These are phyloP conservation scores for Tragelaphus scriptus DNA, from an alignment of 2,113 vertebrate species.

Conservation along the genomic window DNA sequence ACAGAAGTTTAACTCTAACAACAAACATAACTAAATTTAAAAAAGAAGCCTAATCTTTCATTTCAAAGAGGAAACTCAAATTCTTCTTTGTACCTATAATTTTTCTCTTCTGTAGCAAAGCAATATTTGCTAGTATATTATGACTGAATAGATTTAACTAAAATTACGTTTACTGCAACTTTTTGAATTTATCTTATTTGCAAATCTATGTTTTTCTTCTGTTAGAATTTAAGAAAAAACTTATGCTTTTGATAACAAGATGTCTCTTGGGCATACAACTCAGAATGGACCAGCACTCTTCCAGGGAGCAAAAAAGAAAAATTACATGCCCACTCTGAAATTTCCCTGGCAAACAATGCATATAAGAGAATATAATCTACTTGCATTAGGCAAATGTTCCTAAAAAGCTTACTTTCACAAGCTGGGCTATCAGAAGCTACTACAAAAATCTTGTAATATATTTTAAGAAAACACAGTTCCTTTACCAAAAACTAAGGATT, in stretches of 20 bases:
- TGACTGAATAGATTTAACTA: neutral
- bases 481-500: constrained; percentile 4
- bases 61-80: neutral
- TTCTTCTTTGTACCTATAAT: neutral
- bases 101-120: neutral
- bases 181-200: neutral
- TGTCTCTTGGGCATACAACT: neutral
- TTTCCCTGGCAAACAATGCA: neutral
- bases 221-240: neutral
- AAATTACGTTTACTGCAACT: neutral
- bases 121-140: neutral
- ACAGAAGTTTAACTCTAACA: neutral
- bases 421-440: neutral
- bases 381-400: neutral
- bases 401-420: neutral
- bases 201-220: neutral
- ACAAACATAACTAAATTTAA: neutral
- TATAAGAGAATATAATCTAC: neutral
- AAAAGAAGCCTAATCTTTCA: neutral
- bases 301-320: neutral
- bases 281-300: neutral
- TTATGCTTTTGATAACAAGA: neutral
- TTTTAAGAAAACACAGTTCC: neutral
- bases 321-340: constrained; percentile 12
- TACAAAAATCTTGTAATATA: neutral